phyloP scores from a whole-genome alignment of 2,797 vertebrate genomes.

The Argya squamiceps region DNA sequence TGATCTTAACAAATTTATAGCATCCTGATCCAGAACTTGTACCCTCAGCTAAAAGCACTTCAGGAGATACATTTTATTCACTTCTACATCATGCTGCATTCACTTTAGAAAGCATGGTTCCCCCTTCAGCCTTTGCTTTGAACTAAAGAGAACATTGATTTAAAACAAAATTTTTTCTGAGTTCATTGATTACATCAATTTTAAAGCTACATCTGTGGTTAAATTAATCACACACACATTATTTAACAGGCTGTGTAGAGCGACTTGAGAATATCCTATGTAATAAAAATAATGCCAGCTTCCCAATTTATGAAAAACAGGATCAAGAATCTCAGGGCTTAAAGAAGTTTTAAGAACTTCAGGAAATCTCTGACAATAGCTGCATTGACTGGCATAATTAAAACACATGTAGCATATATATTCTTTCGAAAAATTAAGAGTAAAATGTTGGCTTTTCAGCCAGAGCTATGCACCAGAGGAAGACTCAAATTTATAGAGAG shows the following conservation, averaged over 20 bases:
- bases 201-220: background rate
- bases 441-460: background rate
- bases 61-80: background rate
- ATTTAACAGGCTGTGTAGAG: background rate
- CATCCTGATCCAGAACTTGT: constrained; percentile 38
- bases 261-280: background rate
- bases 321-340: background rate
- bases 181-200: background rate
- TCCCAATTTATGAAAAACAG: background rate
- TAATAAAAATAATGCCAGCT: background rate
- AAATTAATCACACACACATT: background rate
- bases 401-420: background rate
- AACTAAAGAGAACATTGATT: background rate
- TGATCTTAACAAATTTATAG: constrained; percentile 69
- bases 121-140: background rate
- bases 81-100: background rate
- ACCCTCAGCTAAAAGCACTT: background rate
- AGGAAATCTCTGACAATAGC: background rate
- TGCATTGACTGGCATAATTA: background rate
- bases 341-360: background rate
- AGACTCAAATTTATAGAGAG: background rate
- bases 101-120: background rate
- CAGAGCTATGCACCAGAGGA: background rate
- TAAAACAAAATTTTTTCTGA: background rate
- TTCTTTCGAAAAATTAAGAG: background rate